Percentiles rank a stretch among this genome's conserved stretches.
These are phyloP conservation scores for Amphipyra tragopoginis DNA, from an alignment of 2,888 invertebrate genomes.

Conservation along the genomic window DNA sequence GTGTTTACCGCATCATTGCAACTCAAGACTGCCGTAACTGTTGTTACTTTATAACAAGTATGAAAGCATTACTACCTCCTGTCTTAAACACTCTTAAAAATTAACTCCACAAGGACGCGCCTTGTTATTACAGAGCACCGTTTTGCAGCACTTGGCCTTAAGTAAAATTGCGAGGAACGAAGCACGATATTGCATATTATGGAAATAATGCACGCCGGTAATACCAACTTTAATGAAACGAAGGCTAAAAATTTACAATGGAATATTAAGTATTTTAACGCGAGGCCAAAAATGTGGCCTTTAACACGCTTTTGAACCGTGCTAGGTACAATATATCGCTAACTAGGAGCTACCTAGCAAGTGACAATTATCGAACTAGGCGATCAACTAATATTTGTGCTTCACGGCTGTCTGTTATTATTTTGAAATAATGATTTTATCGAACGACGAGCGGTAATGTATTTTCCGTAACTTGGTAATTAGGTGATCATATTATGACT, in stretches of 20 bases:
- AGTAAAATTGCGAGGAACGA: slow-evolving; percentile 64
- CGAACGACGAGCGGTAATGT: background rate
- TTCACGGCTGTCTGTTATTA: slow-evolving; percentile 13
- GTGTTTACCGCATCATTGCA: slow-evolving; percentile 14
- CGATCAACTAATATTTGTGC: slow-evolving; percentile 5
- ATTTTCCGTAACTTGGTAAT: background rate
- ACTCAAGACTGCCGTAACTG: slow-evolving; percentile 11
- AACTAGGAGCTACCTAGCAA: slow-evolving; percentile 6
- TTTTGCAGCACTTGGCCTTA: slow-evolving; percentile 62
- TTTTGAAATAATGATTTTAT: slow-evolving; percentile 23
- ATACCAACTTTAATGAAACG: slow-evolving; percentile 60
- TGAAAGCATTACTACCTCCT: slow-evolving; percentile 35
- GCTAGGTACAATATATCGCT: slow-evolving; percentile 18
- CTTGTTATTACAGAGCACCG: slow-evolving; percentile 43
- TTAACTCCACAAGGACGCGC: slow-evolving; percentile 36
- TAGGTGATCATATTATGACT: background rate
- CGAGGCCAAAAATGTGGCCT: slow-evolving; percentile 23
- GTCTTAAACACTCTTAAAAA: slow-evolving; percentile 45
- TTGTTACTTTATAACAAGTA: slow-evolving; percentile 24
- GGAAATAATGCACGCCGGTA: slow-evolving; percentile 60
- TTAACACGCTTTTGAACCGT: background rate
- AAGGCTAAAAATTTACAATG: slow-evolving; percentile 43
- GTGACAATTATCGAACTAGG: slow-evolving; percentile 3
- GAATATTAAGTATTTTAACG: slow-evolving; percentile 26
- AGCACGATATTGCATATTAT: slow-evolving; percentile 65